Base-by-base conservation (phyloP, 2,113 vertebrate species). In the Vicugna pacos region DNA sequence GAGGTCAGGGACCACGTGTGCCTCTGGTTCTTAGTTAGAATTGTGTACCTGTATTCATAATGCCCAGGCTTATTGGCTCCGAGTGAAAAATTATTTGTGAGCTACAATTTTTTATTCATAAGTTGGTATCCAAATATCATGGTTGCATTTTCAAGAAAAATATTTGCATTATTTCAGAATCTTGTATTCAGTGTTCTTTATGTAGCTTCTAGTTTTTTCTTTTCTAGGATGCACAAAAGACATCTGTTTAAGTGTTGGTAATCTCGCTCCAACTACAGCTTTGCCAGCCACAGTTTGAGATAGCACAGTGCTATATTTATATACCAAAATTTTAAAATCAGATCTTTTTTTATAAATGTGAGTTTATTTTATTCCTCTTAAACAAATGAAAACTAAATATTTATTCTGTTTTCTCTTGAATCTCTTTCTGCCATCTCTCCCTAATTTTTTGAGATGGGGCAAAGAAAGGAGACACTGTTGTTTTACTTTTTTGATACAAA, bases 91-190 rank as follows among this genome's bases (percentile, higher is more conserved):
- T 81, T 91, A 72, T 65, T 96, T 91, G 70, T 94, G 81, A 94
- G 70, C 52, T 92, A 15, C 38, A 83, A 67, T 90, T 91, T 94
- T 90, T 91, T 94, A 69, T 76, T 86, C 20, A 38, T 96, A 64
- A 64, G 13, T 89, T 85, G 24, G 46, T 92, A 94, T 46, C 48
- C 60, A 16, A 87, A 76, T 75, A 94, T 95, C 94, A 83, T 62
- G 19, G 28, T 75, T 89, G 0, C 20, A 65, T 92, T 95, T 94
- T 95, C 92, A 80, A 95, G 81, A 92, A 92, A 95, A 97, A 95
- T 90, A 80, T 76, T 94, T 96, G 35, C 70, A 54, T 75, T 94
- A 8, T 89, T 93, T 75, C n/a, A 80, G 48, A 79, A 84, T 90
- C 72, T 94, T 73, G 8, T 85, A 50, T 50, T 85, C 60, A 56